Base-by-base conservation (phyloP, 2,888 invertebrate genomes). In the Drosophila hamatofila region DNA sequence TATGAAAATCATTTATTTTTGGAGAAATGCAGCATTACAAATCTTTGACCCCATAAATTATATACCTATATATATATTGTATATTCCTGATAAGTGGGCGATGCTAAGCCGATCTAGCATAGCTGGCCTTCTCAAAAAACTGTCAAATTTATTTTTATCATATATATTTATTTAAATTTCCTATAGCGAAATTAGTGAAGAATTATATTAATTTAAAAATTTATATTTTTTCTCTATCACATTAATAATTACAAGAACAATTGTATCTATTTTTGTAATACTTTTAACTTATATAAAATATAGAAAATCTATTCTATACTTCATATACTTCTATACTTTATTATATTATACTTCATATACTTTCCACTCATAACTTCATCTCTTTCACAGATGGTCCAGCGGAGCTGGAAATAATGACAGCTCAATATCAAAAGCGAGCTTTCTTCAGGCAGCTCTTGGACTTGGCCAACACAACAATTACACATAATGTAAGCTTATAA, bases 381-480 rank as follows among this genome's bases (percentile, higher is more conserved):
- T 23, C 25, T 9, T 33, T n/a, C 1, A n/a, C 37, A 92, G 91
- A 76, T 30, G 63, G 78, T 16, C 75, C 84, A n/a, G 73, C 77
- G 7, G 51, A 64, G 18, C 21, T 72, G 18, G 75, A 80, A 33
- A 67, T 81, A 2, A 65, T 65, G 12, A 78, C 81, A 18, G 51
- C 71, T 44, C 89, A 80, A 54, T 63, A 63, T 4, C 71, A 67
- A 33, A 90, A 91, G 64, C 83, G 86, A 37, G 61, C 78, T 25
- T 90, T 93, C 55, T 88, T 93, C 23, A 69, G 79, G 11, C 86
- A 90, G 27, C 72, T 93, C 41, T 78, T 86, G 39, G 41, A 73
- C 14, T 14, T 54, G 37, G 54, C 54, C 11, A 54, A 37, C 25
- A 54, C 25, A 5, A 54, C 54, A 35, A 39, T 54, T 3, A 39